A percentile compares a stretch with the other conserved stretches of the same genome.
Evolutionary conservation across 2,888 invertebrate genomes (phyloP).

Genomic region (Mamestra brassicae): DNA sequence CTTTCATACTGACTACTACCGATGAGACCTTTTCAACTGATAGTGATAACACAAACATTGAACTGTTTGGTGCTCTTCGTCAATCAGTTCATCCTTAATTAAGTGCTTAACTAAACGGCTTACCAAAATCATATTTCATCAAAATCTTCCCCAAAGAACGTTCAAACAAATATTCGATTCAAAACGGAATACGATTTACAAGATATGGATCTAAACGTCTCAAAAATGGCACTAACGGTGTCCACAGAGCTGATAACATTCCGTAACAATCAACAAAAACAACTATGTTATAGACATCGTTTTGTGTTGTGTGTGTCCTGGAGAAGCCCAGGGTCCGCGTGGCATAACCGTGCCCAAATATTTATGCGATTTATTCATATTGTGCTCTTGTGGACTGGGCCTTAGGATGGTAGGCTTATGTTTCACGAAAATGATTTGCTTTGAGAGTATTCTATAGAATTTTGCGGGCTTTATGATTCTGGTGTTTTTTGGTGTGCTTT

Average conservation of each 20-base stretch:
- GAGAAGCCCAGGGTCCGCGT: conserved; percentile 62
- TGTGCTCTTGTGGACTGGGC: conserved; percentile 63
- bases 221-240: conserved; percentile 87
- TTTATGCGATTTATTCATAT: conserved; percentile 90
- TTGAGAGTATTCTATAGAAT: neutral
- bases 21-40: neutral
- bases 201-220: conserved; percentile 73
- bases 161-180: conserved; percentile 1
- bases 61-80: neutral
- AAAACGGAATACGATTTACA: conserved; percentile 51
- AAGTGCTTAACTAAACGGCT: neutral
- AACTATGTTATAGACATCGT: conserved; percentile 87
- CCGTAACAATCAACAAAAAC: conserved; percentile 85
- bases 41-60: neutral
- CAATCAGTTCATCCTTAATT: neutral
- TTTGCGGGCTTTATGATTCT: neutral
- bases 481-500: neutral
- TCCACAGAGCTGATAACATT: conserved; percentile 82
- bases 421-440: conserved; percentile 23
- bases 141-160: conserved; percentile 1
- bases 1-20: neutral
- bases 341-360: conserved; percentile 86
- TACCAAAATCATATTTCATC: conserved; percentile 8
- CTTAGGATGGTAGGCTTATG: conserved; percentile 45
- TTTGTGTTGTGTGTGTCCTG: conserved; percentile 79